Evolutionary conservation across 2,888 invertebrate species (phyloP), one percentile per base, ranked within the genome.

Genomic region (Esperia sulphurella): DNA sequence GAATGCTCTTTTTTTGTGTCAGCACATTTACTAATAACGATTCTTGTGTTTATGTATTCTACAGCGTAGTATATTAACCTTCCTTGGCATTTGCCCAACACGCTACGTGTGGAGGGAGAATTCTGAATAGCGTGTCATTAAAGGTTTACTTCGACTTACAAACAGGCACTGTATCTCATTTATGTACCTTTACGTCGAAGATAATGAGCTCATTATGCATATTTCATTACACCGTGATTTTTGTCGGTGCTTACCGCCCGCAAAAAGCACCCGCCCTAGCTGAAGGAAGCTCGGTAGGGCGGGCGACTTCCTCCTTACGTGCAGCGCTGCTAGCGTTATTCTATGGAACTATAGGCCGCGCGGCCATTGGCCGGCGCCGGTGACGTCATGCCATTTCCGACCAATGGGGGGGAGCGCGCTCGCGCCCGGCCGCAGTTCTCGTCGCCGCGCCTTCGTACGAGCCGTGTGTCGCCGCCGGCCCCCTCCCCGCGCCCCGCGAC

Each of bases 361-460:
- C 63, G 62, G 63, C 63, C 66, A 87, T 89, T 88, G 87, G 88
- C 64, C 59, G 60, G 50, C 43, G 50, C 48, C 54, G 57, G 75
- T 89, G 89, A 89, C 88, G 89, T 89, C 85, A 86, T 74, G 53
- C 58, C 59, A 53, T 63, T 59, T 61, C 67, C 72, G 61, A 76
- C 88, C 88, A 90, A 90, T 90, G 66, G 79, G 70, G 75, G 76
- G 74, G 75, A 71, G 56, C 70, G 70, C 75, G 69, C 67, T 71
- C 71, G 78, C 71, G 70, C 75, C 83, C 82, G 86, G 81, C 83
- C 86, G 86, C 89, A 89, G 87, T 86, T 66, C 79, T 81, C 75
- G 69, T 78, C 84, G 80, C 85, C 86, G 85, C 86, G 85, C 87
- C 86, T 86, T 83, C 84, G 84, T 76, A 83, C 69, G 78, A 82